phyloP scores from a whole-genome alignment of 2,113 vertebrate species.

The Daubentonia madagascariensis region DNA sequence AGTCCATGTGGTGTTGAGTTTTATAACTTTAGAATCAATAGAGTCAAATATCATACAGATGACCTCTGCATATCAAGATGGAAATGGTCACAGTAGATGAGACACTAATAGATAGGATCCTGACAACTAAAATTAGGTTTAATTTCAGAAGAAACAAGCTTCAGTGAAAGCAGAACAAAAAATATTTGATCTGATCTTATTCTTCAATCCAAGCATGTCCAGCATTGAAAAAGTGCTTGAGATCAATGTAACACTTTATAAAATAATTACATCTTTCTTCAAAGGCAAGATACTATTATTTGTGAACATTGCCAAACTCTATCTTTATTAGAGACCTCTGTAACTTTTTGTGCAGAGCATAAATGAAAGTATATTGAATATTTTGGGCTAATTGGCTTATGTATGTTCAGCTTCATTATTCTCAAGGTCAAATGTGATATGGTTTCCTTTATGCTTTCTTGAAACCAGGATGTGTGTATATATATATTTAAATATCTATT shows the following conservation, averaged over 20 bases:
- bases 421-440: conserved; percentile 21
- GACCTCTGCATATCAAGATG: conserved; percentile 51
- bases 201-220: conserved; percentile 11
- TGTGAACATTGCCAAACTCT: background rate
- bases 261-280: conserved; percentile 48
- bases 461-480: background rate
- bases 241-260: conserved; percentile 27
- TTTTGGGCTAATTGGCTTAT: background rate
- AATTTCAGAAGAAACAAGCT: conserved; percentile 33
- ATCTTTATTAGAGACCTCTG: background rate
- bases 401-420: conserved; percentile 24
- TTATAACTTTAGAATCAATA: conserved; percentile 1
- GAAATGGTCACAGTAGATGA: conserved; percentile 20
- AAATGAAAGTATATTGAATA: background rate
- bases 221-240: background rate
- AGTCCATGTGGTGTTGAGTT: background rate
- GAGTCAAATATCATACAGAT: conserved; percentile 44
- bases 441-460: conserved; percentile 27
- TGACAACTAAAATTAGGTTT: conserved; percentile 41
- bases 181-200: conserved; percentile 42
- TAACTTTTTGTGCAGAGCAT: background rate
- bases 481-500: conserved; percentile 55
- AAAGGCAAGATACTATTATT: conserved; percentile 47
- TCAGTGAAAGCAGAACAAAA: conserved; percentile 39
- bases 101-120: background rate